These are phyloP conservation scores for Lordiphosa collinella DNA, from an alignment of 1,140 invertebrate genomes.

Conservation along the genomic window DNA sequence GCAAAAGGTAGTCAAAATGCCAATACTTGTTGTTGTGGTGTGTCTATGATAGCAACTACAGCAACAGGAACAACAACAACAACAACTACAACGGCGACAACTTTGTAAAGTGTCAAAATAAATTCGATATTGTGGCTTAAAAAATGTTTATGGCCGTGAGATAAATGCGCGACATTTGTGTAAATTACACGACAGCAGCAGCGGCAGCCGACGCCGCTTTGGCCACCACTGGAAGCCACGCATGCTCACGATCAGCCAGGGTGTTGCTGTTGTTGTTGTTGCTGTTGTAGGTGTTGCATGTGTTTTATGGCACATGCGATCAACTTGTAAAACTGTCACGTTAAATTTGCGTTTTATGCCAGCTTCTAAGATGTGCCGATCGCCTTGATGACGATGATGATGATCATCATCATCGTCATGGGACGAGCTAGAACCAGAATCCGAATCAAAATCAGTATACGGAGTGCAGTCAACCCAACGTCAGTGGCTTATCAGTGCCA, in stretches of 20 bases:
- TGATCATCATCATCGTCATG: neutral
- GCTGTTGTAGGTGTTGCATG: slow-evolving; percentile 71
- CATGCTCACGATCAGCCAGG: slow-evolving; percentile 46
- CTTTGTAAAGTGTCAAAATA: slow-evolving; percentile 78
- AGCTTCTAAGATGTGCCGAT: slow-evolving; percentile 44
- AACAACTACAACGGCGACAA: slow-evolving; percentile 59
- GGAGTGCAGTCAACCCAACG: slow-evolving; percentile 64
- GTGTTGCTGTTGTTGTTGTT: slow-evolving; percentile 20
- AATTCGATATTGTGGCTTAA: slow-evolving; percentile 78
- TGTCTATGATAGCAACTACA: slow-evolving; percentile 51
- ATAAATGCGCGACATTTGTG: slow-evolving; percentile 76
- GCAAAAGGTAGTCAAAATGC: neutral
- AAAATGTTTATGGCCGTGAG: slow-evolving; percentile 73
- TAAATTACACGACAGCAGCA: slow-evolving; percentile 72
- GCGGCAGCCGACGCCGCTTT: slow-evolving; percentile 17
- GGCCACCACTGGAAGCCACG: slow-evolving; percentile 57
- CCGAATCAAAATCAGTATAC: slow-evolving; percentile 1
- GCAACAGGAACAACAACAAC: slow-evolving; percentile 28
- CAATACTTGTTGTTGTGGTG: slow-evolving; percentile 4
- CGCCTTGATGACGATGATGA: slow-evolving; percentile 1
- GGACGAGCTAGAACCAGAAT: no score
- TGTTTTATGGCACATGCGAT: slow-evolving; percentile 76
- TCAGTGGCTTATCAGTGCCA: slow-evolving; percentile 46
- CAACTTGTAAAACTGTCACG: slow-evolving; percentile 75
- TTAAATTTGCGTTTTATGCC: slow-evolving; percentile 77